Percentiles rank a stretch among this genome's conserved stretches.
phyloP scores from a whole-genome alignment of 2,797 vertebrate genomes.

The Danio choprae region DNA sequence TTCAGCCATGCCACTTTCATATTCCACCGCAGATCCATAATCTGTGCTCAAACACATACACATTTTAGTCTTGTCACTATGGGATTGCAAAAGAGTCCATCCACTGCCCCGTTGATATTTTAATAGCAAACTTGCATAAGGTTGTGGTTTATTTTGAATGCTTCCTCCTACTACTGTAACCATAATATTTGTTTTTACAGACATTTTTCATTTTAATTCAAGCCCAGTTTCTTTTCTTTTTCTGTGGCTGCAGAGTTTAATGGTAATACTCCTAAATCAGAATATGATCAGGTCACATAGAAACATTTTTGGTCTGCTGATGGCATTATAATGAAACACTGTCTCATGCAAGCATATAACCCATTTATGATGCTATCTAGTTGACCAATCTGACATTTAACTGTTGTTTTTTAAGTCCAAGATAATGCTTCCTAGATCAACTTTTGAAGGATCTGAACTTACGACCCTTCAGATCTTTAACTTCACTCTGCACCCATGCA shows the following conservation, averaged over 20 bases:
- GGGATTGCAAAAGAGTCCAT: slow-evolving; percentile 12
- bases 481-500: neutral
- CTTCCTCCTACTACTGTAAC: slow-evolving; percentile 18
- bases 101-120: slow-evolving; percentile 7
- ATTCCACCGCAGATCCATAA: neutral
- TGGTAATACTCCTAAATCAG: slow-evolving; percentile 34
- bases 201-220: slow-evolving; percentile 29
- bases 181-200: slow-evolving; percentile 45
- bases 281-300: slow-evolving; percentile 30
- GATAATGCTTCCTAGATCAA: neutral
- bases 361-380: slow-evolving; percentile 3
- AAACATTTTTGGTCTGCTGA: slow-evolving; percentile 18
- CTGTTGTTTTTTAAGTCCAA: slow-evolving; percentile 13
- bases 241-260: slow-evolving; percentile 14
- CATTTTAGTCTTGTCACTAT: slow-evolving; percentile 10
- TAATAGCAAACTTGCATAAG: slow-evolving; percentile 36
- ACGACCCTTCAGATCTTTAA: neutral
- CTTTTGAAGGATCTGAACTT: slow-evolving; percentile 5
- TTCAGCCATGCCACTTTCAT: neutral
- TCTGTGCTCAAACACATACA: slow-evolving; percentile 15
- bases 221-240: slow-evolving; percentile 1
- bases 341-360: neutral
- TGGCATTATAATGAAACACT: slow-evolving; percentile 26
- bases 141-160: slow-evolving; percentile 38
- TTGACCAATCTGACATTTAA: slow-evolving; percentile 10